These are phyloP conservation scores for Drosophila niveifrons DNA, from an alignment of 2,888 invertebrate species.

Conservation along the genomic window DNA sequence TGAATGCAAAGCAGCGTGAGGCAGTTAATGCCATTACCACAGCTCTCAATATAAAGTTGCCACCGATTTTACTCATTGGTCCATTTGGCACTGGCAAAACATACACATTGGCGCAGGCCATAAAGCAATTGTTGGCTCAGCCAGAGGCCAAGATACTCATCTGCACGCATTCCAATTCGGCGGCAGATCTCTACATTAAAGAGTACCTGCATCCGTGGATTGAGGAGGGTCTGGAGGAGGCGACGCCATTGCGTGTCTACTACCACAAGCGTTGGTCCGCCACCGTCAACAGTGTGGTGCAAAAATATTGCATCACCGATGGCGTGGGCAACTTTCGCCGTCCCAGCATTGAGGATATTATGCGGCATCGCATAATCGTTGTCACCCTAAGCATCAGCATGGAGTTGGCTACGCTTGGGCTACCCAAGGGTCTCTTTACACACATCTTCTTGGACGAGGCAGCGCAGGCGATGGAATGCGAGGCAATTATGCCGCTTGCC, in stretches of 20 bases:
- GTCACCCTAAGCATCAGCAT: slow-evolving; percentile 93
- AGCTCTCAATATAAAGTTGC: slow-evolving; percentile 87
- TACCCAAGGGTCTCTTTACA: slow-evolving; percentile 89
- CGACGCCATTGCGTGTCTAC: slow-evolving; percentile 91
- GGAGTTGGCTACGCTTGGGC: slow-evolving; percentile 89
- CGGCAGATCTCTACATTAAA: slow-evolving; percentile 93
- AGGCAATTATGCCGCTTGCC: slow-evolving; percentile 92
- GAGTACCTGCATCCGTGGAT: slow-evolving; percentile 93
- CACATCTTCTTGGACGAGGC: slow-evolving; percentile 95
- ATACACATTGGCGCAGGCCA: slow-evolving; percentile 91
- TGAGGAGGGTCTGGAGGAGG: slow-evolving; percentile 88
- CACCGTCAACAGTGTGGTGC: slow-evolving; percentile 90
- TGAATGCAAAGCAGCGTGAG: slow-evolving; percentile 92
- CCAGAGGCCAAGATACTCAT: slow-evolving; percentile 90
- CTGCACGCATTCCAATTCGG: slow-evolving; percentile 95
- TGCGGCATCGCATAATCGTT: slow-evolving; percentile 90
- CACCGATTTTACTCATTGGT: slow-evolving; percentile 91
- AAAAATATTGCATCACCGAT: slow-evolving; percentile 91
- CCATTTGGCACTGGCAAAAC: slow-evolving; percentile 96
- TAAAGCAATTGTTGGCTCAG: slow-evolving; percentile 89
- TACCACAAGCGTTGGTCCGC: slow-evolving; percentile 92
- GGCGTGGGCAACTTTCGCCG: slow-evolving; percentile 88
- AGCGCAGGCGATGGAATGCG: slow-evolving; percentile 94
- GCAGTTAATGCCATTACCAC: slow-evolving; percentile 92
- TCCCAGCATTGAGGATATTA: slow-evolving; percentile 90